Conservation (phyloP, 2,888 invertebrate genomes). For the Dilophus febrilis region DNA sequence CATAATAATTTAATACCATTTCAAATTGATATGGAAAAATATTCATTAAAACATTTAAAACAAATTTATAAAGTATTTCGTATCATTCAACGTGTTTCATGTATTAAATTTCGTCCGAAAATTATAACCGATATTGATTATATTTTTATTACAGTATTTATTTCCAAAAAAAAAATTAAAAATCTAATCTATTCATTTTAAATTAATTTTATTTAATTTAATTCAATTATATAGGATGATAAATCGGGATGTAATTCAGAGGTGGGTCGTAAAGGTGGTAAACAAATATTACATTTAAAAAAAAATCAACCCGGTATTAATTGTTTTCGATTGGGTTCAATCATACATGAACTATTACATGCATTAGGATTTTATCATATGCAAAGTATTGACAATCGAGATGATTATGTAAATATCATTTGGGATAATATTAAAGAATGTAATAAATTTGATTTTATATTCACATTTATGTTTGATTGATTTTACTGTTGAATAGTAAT, state of each 20-base stretch:
- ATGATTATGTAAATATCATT: conserved; percentile 44
- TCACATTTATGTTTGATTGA: too few relatives aligned
- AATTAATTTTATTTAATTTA: neutral
- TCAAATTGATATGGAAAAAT: conserved; percentile 38
- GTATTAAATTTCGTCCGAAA: conserved; percentile 49
- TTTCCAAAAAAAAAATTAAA: neutral
- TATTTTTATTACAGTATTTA: conserved; percentile 18
- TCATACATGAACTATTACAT: conserved; percentile 62
- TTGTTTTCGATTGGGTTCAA: conserved; percentile 33
- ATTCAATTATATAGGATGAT: conserved; percentile 14
- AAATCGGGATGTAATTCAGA: conserved; percentile 60
- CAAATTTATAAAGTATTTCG: conserved; percentile 49
- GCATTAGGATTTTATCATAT: conserved; percentile 65
- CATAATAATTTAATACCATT: conserved; percentile 49
- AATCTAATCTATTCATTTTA: too few relatives aligned
- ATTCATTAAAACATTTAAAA: conserved; percentile 34
- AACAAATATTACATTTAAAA: conserved; percentile 20
- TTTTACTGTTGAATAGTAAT: too few relatives aligned
- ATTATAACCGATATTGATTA: conserved; percentile 25
- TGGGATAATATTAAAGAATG: neutral
- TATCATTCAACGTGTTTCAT: conserved; percentile 53
- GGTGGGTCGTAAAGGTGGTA: conserved; percentile 43
- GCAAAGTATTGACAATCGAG: conserved; percentile 57
- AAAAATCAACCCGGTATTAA: conserved; percentile 18
- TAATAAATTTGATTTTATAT: conserved; percentile 36